A percentile compares a stretch with the other conserved stretches of the same genome.
These are phyloP conservation scores for Epinephelus lanceolatus DNA, from an alignment of 2,113 vertebrate genomes.

Conservation along the genomic window DNA sequence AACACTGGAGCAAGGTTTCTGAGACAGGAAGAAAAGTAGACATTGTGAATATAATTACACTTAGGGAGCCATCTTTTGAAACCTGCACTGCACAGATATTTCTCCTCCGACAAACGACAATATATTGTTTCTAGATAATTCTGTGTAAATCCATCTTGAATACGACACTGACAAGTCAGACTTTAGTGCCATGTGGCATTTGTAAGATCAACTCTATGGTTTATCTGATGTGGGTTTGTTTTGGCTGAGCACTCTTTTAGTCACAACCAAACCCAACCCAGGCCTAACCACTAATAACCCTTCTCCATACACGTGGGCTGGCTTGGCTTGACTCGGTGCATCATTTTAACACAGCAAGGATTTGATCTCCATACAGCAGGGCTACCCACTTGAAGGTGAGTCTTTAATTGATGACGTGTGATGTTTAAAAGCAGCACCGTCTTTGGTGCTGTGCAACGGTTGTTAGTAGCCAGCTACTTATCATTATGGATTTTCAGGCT, in stretches of 20 bases:
- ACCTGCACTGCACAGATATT: not conserved
- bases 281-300: not conserved
- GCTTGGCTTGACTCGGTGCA: too few species aligned
- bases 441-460: too few species aligned
- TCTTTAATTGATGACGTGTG: too few species aligned
- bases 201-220: not conserved
- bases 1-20: constrained; percentile 96
- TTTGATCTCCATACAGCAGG: too few species aligned
- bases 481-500: too few species aligned
- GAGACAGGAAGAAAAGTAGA: not conserved
- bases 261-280: constrained; percentile 18
- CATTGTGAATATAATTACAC: not conserved
- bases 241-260: not conserved
- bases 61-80: not conserved
- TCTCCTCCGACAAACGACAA: not conserved
- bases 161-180: not conserved
- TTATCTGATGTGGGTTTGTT: not conserved
- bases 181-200: not conserved
- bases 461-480: too few species aligned
- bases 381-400: too few species aligned
- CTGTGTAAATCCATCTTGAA: not conserved
- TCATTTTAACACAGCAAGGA: too few species aligned
- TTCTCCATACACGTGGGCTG: too few species aligned
- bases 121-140: not conserved
- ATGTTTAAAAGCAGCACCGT: too few species aligned